Conservation (phyloP, 2,113 vertebrate genomes). For the pig (Sus scrofa) region DNA sequence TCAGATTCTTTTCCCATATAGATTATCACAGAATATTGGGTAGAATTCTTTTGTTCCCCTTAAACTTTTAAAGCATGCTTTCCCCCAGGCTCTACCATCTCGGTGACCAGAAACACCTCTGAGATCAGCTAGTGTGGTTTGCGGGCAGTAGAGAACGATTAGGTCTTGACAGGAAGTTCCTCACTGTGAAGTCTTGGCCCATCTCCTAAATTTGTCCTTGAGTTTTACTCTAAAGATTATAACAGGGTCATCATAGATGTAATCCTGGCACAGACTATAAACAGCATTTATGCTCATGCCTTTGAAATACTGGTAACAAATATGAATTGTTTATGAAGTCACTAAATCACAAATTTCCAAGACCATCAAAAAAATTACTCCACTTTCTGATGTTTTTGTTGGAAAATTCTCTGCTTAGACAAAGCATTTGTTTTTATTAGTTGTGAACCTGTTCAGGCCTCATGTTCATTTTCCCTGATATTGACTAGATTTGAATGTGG, state of each 20-base stretch:
- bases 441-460: background rate
- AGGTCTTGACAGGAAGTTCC: background rate
- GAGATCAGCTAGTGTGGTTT: background rate
- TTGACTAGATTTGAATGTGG: conserved; percentile 17
- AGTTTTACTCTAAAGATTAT: background rate
- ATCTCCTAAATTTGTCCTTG: background rate
- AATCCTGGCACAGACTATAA: background rate
- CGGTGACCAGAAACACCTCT: background rate
- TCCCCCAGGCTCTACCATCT: background rate
- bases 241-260: background rate
- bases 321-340: background rate
- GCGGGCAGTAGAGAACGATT: background rate
- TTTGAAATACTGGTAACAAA: conserved; percentile 31
- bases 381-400: conserved; percentile 37
- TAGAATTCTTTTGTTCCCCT: background rate
- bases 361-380: background rate
- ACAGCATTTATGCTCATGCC: background rate
- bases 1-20: too few relatives aligned
- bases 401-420: conserved; percentile 21
- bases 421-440: conserved; percentile 36
- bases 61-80: background rate
- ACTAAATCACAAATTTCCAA: conserved; percentile 40
- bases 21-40: too few relatives aligned
- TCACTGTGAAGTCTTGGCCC: background rate
- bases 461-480: conserved; percentile 21